phyloP scores from a whole-genome alignment of 2,113 vertebrate genomes.

The pig (Sus scrofa) region DNA sequence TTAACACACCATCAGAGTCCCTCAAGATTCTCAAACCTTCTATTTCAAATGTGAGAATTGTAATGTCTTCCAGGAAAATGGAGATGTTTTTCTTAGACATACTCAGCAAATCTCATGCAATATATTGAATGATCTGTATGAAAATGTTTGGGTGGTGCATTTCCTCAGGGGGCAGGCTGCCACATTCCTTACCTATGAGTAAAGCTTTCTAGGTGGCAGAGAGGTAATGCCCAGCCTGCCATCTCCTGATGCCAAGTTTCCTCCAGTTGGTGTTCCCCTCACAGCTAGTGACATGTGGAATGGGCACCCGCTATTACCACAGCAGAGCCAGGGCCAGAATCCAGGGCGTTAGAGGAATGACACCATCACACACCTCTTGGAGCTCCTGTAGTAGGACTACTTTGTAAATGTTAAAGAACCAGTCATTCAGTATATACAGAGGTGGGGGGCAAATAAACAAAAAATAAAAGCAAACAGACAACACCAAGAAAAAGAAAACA shows the following conservation, averaged over 20 bases:
- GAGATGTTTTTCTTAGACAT: constrained; percentile 81
- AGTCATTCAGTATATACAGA: neutral
- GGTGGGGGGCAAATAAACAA: neutral
- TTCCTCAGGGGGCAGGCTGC: constrained; percentile 16
- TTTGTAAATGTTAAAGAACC: neutral
- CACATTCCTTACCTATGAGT: constrained; percentile 65
- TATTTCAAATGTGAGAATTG: constrained; percentile 74
- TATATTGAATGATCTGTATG: constrained; percentile 51
- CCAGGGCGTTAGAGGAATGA: neutral
- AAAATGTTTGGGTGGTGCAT: constrained; percentile 27
- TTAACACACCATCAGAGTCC: constrained; percentile 77
- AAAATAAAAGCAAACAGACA: neutral
- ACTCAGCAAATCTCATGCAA: constrained; percentile 68
- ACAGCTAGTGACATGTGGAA: neutral
- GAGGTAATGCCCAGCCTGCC: neutral
- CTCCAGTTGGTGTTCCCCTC: neutral
- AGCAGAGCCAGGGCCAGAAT: neutral
- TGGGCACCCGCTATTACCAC: neutral
- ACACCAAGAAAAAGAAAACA: neutral
- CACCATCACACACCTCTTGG: neutral
- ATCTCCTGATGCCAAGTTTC: constrained; percentile 9
- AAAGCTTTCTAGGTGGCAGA: constrained; percentile 61
- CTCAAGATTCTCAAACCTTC: constrained; percentile 66
- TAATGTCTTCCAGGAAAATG: constrained; percentile 82
- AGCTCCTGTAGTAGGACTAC: neutral